Percentiles rank a stretch among this genome's conserved stretches.
Conservation (phyloP, 2,888 invertebrate species). For the Stictocephala bisonia region DNA sequence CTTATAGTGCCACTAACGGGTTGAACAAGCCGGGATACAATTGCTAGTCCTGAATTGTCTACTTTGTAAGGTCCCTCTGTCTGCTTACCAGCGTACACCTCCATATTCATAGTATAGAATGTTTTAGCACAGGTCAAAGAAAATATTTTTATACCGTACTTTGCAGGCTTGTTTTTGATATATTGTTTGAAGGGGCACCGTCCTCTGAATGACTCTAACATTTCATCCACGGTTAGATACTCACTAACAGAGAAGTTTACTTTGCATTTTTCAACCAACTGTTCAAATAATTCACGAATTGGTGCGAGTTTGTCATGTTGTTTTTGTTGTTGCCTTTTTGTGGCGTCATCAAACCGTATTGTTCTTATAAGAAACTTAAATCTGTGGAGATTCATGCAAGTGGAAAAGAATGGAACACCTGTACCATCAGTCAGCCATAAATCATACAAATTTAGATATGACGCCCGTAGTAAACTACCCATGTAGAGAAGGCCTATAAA, state of each 20-base stretch:
- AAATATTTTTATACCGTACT: conserved; percentile 44
- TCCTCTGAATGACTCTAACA: conserved; percentile 25
- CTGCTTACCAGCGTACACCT: conserved; percentile 33
- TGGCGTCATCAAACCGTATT: conserved; percentile 41
- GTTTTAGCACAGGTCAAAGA: conserved; percentile 19
- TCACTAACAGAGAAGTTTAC: conserved; percentile 14
- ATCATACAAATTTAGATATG: conserved; percentile 1
- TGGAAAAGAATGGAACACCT: not conserved
- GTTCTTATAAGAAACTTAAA: conserved; percentile 27
- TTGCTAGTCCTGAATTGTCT: not conserved
- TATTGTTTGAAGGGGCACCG: conserved; percentile 33
- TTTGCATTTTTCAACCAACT: conserved; percentile 26
- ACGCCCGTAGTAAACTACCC: not conserved
- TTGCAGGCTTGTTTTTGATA: conserved; percentile 46
- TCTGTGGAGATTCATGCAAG: not conserved
- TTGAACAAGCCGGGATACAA: conserved; percentile 10
- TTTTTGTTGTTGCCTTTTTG: conserved; percentile 9
- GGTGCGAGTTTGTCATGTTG: conserved; percentile 38
- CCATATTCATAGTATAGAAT: conserved; percentile 35
- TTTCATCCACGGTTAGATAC: conserved; percentile 29
- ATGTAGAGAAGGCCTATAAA: conserved; percentile 20
- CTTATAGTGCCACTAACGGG: conserved; percentile 16
- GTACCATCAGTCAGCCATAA: conserved; percentile 21
- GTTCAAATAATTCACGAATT: conserved; percentile 41
- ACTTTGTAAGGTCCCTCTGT: conserved; percentile 21